phyloP scores from a whole-genome alignment of 1,140 invertebrate genomes.

The Lepidostoma basale region DNA sequence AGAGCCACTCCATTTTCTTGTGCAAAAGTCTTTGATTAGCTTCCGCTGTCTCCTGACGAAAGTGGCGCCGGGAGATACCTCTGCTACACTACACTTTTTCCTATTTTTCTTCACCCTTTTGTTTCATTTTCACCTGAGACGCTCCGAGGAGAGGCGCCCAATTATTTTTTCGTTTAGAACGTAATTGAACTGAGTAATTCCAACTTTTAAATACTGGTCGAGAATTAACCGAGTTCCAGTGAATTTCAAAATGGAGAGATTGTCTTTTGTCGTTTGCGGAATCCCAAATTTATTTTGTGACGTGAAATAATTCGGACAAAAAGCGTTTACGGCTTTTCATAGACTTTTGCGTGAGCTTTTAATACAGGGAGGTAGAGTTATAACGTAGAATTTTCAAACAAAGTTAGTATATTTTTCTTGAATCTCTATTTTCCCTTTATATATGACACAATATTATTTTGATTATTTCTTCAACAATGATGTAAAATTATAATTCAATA shows the following conservation, averaged over 20 bases:
- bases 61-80: not conserved
- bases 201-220: not conserved
- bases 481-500: too few species aligned
- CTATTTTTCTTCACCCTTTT: not conserved
- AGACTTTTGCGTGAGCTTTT: too few species aligned
- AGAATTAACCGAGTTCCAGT: not conserved
- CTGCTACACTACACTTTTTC: conserved; percentile 6
- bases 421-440: too few species aligned
- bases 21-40: conserved; percentile 42
- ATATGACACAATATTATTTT: too few species aligned
- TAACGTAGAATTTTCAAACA: too few species aligned
- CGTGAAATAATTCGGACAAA: too few species aligned
- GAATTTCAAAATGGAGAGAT: not conserved
- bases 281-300: too few species aligned
- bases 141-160: not conserved
- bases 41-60: conserved; percentile 31
- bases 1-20: conserved; percentile 2
- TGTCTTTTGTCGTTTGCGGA: too few species aligned
- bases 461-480: too few species aligned
- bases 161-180: conserved; percentile 3
- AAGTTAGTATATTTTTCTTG: too few species aligned
- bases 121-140: not conserved
- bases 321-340: too few species aligned
- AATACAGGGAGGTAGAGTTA: too few species aligned
- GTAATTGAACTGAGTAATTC: conserved; percentile 2